Percentiles rank a stretch among this genome's conserved stretches.
Conservation (phyloP, 2,888 invertebrate species). For the Dolomedes plantarius region DNA sequence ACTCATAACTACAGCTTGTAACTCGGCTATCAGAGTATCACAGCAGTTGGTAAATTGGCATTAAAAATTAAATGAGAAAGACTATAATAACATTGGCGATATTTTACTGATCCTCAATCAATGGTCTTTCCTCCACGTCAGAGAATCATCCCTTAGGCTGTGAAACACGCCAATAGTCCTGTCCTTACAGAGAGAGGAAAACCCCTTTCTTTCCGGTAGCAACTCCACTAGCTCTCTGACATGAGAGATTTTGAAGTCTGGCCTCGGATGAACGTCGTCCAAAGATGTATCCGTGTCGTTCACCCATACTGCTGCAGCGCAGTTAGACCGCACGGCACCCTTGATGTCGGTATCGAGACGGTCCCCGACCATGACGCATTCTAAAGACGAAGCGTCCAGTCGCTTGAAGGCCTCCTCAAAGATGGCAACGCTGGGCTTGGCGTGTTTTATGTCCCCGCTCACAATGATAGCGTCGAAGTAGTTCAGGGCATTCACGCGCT, state of each 20-base stretch:
- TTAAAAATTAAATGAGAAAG: neutral
- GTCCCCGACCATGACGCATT: constrained; percentile 91
- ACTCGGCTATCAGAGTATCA: neutral
- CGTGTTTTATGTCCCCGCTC: constrained; percentile 89
- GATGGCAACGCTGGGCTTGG: constrained; percentile 89
- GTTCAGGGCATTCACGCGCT: constrained; percentile 73
- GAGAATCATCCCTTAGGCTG: constrained; percentile 48
- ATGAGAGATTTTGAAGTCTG: constrained; percentile 67
- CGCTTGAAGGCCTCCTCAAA: constrained; percentile 86
- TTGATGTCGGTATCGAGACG: constrained; percentile 91
- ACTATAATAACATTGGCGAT: neutral
- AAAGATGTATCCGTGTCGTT: constrained; percentile 77
- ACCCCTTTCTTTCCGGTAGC: constrained; percentile 50
- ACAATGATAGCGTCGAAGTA: constrained; percentile 78
- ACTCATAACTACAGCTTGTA: no score
- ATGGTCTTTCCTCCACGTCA: neutral
- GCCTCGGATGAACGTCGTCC: constrained; percentile 51
- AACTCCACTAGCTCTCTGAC: constrained; percentile 64
- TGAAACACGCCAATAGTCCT: constrained; percentile 42
- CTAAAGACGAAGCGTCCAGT: constrained; percentile 84
- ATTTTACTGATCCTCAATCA: neutral
- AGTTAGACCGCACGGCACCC: constrained; percentile 86
- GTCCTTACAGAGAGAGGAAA: constrained; percentile 31
- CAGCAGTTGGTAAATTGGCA: neutral
- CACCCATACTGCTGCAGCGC: constrained; percentile 89